Evolutionary conservation across 2,797 vertebrate genomes (phyloP).

Genomic region (Silurus aristotelis): DNA sequence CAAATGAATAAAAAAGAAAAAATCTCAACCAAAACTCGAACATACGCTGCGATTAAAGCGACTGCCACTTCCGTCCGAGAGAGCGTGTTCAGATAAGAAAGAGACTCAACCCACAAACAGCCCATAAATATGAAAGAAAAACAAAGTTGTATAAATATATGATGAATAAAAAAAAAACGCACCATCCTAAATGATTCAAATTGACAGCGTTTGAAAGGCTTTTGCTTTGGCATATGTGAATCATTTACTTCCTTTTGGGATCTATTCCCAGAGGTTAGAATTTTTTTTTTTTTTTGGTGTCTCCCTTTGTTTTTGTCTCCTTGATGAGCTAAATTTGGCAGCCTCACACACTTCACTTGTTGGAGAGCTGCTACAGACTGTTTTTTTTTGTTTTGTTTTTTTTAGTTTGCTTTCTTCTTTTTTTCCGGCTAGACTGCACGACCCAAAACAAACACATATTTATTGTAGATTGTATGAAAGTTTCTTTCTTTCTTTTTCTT

Average conservation of each 20-base stretch:
- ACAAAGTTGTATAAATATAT: not conserved
- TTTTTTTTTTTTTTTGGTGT: constrained; percentile 22
- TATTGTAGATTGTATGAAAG: not conserved
- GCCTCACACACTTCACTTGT: constrained; percentile 62
- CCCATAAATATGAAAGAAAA: not conserved
- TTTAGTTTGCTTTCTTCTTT: constrained; percentile 26
- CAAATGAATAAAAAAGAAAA: not conserved
- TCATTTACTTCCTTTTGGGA: constrained; percentile 84
- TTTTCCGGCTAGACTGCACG: not conserved
- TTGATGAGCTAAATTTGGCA: constrained; percentile 71
- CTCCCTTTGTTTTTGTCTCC: constrained; percentile 5
- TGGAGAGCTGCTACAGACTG: constrained; percentile 50
- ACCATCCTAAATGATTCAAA: constrained; percentile 76
- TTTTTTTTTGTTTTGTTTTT: constrained; percentile 25
- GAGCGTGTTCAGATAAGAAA: not conserved
- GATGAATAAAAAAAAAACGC: not conserved
- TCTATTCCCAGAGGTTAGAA: constrained; percentile 77
- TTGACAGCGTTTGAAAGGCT: constrained; percentile 72
- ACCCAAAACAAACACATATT: constrained; percentile 11
- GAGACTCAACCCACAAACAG: not conserved
- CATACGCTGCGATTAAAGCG: not conserved
- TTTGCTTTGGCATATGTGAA: constrained; percentile 82
- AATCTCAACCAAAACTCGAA: not conserved
- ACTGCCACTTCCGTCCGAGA: too few relatives aligned
- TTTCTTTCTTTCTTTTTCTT: too few relatives aligned